Evolutionary conservation across 2,113 vertebrate genomes (phyloP), one percentile per base, ranked within the genome.

Genomic region (Ciconia stormi): DNA sequence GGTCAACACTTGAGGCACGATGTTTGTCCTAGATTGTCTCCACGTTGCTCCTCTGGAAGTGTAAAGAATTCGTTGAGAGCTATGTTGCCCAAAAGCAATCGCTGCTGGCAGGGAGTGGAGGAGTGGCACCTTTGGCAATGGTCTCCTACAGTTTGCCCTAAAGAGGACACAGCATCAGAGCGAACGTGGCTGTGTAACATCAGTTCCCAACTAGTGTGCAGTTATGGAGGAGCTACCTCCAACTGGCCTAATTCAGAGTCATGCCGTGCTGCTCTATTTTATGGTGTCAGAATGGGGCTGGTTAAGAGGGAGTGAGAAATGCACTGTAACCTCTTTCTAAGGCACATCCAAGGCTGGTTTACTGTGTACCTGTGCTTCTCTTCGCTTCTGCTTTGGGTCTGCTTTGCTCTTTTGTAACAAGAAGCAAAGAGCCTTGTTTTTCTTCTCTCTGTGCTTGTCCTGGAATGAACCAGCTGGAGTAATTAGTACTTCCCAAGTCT

Each of bases 401-500:
- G 25, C 38, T 86, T 89, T 65, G 34, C 34, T 79, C 26, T 79
- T 91, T 87, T 72, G 55, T 25, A 84, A 46, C 9, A 81, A 63
- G 25, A 81, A n/a, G 27, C 2, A 0, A 72, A 91, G 52, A 82
- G 25, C 6, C 34, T 87, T 82, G 61, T 65, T 95, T 92, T 89
- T 67, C 18, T 79, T 70, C 71, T 74, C 16, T 56, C 34, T 65
- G 40, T 87, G 56, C 66, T 89, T 95, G 70, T 82, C 84, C 83
- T 76, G 36, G 56, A 91, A 47, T 82, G 72, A 97, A 79, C 83
- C 27, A 84, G 52, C 15, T 78, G 40, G 40, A 89, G 38, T 76
- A 91, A 93, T 94, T 95, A 84, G 77, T 63, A 69, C 53, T 91
- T 91, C 30, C 65, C 32, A 89, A 91, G 17, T 36, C 61, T 93